Evolutionary conservation across 2,888 invertebrate genomes (phyloP), one percentile per base, ranked within the genome.

Genomic region (Mechanitis messenoides): DNA sequence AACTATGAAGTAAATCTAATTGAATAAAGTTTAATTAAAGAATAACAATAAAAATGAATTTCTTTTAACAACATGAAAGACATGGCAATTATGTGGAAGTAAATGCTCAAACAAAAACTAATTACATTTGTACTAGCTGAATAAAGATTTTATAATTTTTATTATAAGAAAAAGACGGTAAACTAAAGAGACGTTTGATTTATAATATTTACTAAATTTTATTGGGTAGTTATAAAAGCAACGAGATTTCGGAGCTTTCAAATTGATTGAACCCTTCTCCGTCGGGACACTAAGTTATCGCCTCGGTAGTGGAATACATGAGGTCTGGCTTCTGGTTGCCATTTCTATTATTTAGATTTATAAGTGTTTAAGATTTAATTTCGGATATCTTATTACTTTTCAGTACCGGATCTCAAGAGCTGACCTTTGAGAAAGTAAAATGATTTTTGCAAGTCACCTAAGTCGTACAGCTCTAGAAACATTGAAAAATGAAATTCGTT

Each of bases 81-180:
- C 81, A 82, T 11, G 79, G 81, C 81, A 85, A 87, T 87, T 85
- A 86, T 80, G 67, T 76, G 68, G 74, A 80, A 80, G 75, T 76
- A 75, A 79, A 79, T 75, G 75, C 69, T 69, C 67, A 64, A 72
- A 81, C 80, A 82, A 83, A 76, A 67, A 72, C 64, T 54, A 57
- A 45, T 54, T 56, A 55, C 60, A 65, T 59, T 58, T 55, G 42
- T 42, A 9, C 42, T 9, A 5, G 9, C 42, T 42, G 11, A 3
- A 42, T 3, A 9, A 9, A 42, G 42, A 42, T 7, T 35, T 9
- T 42, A 42, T 7, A 9, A 42, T 3, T 9, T 38, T 38, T 6
- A 38, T 45, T 33, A 59, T 35, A 35, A 35, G 4, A 6, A 6
- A 35, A 35, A 35, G 1, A 6, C 3, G 35, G 35, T 35, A 35